Percentiles rank a stretch among this genome's conserved stretches.
These are phyloP conservation scores for Chelon labrosus DNA, from an alignment of 2,797 vertebrate species.

Conservation along the genomic window DNA sequence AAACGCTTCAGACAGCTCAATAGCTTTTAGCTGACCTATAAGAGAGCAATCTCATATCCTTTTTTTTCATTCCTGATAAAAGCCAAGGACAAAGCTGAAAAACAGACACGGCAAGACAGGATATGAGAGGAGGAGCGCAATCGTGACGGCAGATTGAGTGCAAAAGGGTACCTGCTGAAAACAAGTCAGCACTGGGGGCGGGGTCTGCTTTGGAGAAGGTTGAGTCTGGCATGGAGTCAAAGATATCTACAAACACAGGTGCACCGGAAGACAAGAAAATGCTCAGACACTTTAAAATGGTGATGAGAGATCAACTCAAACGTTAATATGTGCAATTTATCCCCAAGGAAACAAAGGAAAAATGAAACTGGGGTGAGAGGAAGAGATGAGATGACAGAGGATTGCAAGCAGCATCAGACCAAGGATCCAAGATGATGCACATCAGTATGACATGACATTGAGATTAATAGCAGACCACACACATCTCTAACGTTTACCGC, in stretches of 20 bases:
- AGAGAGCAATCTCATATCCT: constrained; percentile 51
- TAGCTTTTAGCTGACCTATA: constrained; percentile 54
- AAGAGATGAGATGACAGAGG: constrained; percentile 47
- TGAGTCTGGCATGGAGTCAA: constrained; percentile 90
- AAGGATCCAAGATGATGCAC: constrained; percentile 52
- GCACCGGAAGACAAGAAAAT: constrained; percentile 77
- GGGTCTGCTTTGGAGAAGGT: constrained; percentile 86
- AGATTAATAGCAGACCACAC: constrained; percentile 40
- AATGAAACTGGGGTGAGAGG: constrained; percentile 50
- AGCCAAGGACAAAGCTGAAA: constrained; percentile 61
- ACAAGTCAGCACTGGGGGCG: constrained; percentile 92
- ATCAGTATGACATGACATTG: constrained; percentile 14
- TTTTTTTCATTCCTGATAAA: constrained; percentile 37
- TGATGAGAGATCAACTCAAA: no score
- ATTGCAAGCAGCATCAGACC: constrained; percentile 60
- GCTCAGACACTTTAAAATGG: constrained; percentile 24
- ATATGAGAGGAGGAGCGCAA: constrained; percentile 51
- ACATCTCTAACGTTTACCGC: constrained; percentile 88
- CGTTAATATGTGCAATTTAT: constrained; percentile 45
- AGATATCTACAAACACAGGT: constrained; percentile 93
- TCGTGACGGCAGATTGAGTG: constrained; percentile 26
- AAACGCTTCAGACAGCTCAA: constrained; percentile 50
- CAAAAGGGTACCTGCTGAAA: constrained; percentile 92
- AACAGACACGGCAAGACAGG: constrained; percentile 58
- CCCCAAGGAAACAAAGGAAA: constrained; percentile 16